Percentiles rank a stretch among this genome's conserved stretches.
phyloP scores from a whole-genome alignment of 2,113 vertebrate genomes.

The Albula glossodonta region DNA sequence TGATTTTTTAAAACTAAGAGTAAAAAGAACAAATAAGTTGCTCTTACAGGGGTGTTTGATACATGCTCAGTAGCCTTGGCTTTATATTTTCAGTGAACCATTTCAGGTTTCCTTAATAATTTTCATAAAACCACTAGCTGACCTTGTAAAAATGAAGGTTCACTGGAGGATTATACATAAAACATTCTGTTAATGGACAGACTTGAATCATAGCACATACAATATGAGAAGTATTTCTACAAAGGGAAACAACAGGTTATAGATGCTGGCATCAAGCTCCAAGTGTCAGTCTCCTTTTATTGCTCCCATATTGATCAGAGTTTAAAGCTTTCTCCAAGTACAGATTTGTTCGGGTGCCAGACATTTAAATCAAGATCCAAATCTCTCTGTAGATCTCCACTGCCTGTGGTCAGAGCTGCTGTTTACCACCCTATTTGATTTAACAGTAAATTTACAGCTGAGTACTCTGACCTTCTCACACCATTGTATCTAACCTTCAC shows the following conservation, averaged over 20 bases:
- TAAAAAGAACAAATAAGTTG: neutral
- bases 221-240: neutral
- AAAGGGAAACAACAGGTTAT: neutral
- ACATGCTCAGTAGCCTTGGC: neutral
- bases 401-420: neutral
- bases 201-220: neutral
- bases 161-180: neutral
- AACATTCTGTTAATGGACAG: neutral
- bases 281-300: neutral
- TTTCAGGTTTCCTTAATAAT: neutral
- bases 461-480: neutral
- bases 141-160: neutral
- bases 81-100: neutral
- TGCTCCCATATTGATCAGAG: neutral
- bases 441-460: neutral
- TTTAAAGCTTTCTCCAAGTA: neutral
- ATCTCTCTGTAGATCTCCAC: neutral
- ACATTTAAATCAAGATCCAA: neutral
- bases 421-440: neutral
- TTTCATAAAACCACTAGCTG: neutral
- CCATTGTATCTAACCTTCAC: neutral
- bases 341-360: neutral
- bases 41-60: neutral
- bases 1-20: neutral
- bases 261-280: neutral